Evolutionary conservation across 2,888 invertebrate genomes (phyloP), one percentile per base, ranked within the genome.

Genomic region (Nebria salina): DNA sequence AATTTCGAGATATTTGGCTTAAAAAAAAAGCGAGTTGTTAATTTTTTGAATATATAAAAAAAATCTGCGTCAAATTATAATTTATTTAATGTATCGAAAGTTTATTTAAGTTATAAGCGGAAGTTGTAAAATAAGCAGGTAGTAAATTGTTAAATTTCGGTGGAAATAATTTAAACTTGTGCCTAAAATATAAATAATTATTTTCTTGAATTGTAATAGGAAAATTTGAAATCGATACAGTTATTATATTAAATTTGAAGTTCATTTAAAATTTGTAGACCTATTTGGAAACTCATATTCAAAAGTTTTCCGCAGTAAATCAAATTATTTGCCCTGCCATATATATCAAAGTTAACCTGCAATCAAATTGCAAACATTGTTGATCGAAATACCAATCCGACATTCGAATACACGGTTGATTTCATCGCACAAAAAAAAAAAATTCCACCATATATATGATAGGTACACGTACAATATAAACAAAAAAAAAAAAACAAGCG

Each of bases 391-490:
- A 54, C 54, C 54, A 54, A 54, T 54, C 54, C 13, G 54, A 54
- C 54, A 54, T 54, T 54, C 54, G 54, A 54, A 54, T 54, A 54
- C 54, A 54, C 54, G 54, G 54, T 54, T 54, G 54, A 54, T 54
- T 54, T 11, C 54, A 54, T 54, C 34, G 34, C 34, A 34, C 34
- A 34, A 34, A 34, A 20, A 43, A 43, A 43, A 6, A 43, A 54
- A 54, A 11, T 0, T 4, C 11, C 13, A 54, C 34, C 34, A 34
- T 34, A 34, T 34, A 34, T 34, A 34, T 34, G 34, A 34, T 34
- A 34, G 34, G 34, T 34, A 34, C 34, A 54, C 54, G 54, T 54
- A 54, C 54, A 54, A 54, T 1, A 54, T 13, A 54, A 6, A 43
- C 43, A 43, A 54, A 54, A 54, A 54, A 54, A 54, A 54, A 54